phyloP scores from a whole-genome alignment of 2,797 vertebrate genomes.

The Gouania willdenowi region DNA sequence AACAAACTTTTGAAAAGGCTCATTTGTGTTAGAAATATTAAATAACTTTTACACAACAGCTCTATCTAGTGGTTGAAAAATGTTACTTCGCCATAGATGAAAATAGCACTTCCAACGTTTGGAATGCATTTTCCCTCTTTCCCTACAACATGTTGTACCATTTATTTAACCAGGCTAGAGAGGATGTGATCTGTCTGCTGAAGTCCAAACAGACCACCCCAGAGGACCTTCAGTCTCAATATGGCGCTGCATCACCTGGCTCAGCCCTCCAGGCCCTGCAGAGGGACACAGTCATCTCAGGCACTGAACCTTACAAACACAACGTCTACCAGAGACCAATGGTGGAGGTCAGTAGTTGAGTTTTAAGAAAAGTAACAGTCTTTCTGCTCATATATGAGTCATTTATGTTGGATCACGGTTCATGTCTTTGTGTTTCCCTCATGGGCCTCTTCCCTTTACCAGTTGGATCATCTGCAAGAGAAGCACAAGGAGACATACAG shows the following conservation, averaged over 20 bases:
- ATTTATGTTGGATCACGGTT: too few species aligned
- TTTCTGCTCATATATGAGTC: too few species aligned
- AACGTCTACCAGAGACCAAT: constrained; percentile 90
- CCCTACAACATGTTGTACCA: not conserved
- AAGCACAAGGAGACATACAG: constrained; percentile 94
- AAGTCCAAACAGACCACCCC: constrained; percentile 83
- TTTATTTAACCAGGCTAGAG: constrained; percentile 79
- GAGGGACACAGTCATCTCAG: constrained; percentile 81
- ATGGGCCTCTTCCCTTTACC: too few species aligned
- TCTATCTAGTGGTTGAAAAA: constrained; percentile 56
- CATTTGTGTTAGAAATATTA: not conserved
- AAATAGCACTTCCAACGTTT: not conserved
- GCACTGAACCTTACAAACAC: constrained; percentile 74
- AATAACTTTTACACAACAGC: constrained; percentile 38
- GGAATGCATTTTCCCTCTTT: too few species aligned
- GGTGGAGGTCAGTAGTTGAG: constrained; percentile 79
- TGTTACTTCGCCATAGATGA: constrained; percentile 9
- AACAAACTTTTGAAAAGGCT: not conserved
- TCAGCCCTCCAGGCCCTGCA: constrained; percentile 87
- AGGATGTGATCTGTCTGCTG: constrained; percentile 92
- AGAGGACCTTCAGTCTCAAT: constrained; percentile 83
- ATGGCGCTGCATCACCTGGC: constrained; percentile 80
- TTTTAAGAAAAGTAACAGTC: not conserved
- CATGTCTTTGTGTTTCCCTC: too few species aligned
- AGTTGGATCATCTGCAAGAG: constrained; percentile 94